Percentiles rank a stretch among this genome's conserved stretches.
These are phyloP conservation scores for Antrozous pallidus DNA, from an alignment of 2,797 vertebrate species.

Conservation along the genomic window DNA sequence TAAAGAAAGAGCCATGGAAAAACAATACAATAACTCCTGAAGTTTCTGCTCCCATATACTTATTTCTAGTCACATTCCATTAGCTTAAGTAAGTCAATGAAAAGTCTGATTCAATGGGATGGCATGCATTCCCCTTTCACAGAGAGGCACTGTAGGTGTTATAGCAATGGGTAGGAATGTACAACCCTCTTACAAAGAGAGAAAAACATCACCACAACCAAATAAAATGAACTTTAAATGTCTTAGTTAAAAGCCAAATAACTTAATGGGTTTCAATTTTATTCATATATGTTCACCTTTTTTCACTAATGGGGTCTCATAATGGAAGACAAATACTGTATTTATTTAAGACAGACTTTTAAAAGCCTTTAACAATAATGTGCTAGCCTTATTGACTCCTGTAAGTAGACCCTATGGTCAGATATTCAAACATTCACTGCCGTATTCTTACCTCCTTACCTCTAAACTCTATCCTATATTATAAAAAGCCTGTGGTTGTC, in stretches of 20 bases:
- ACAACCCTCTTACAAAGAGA: neutral
- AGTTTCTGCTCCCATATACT: neutral
- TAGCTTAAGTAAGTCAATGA: neutral
- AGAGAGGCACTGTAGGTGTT: neutral
- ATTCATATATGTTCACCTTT: neutral
- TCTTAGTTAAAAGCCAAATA: neutral
- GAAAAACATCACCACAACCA: neutral
- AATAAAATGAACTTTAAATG: neutral
- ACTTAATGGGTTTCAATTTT: neutral
- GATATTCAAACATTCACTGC: neutral
- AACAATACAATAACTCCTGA: neutral
- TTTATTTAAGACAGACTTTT: conserved; percentile 17
- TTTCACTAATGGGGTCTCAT: neutral
- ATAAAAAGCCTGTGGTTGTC: too few species aligned
- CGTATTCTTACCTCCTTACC: neutral
- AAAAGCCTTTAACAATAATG: neutral
- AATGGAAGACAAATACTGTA: neutral
- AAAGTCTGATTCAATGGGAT: neutral
- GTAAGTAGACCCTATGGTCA: neutral
- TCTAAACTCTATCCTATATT: neutral
- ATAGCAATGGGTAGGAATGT: neutral
- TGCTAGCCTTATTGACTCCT: neutral
- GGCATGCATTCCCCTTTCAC: neutral
- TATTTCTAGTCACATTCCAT: neutral
- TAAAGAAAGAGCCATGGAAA: neutral